Evolutionary conservation across 1,140 invertebrate species (phyloP).

Genomic region (Drosophila azteca): DNA sequence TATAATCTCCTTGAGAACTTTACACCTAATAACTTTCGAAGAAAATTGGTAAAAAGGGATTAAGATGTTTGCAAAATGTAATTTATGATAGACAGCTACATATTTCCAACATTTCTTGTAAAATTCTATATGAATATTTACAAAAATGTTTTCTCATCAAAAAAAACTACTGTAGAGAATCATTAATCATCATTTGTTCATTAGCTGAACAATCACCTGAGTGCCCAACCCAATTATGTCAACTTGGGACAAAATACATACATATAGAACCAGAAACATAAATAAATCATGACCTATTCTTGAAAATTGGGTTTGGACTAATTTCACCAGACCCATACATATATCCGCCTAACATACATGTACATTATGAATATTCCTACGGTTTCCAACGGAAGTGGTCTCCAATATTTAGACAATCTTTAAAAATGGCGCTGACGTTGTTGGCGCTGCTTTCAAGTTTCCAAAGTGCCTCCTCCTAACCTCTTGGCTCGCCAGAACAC

Average conservation of each 20-base stretch:
- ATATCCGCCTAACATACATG: slow-evolving; percentile 24
- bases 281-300: slow-evolving; percentile 81
- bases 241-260: slow-evolving; percentile 39
- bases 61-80: too few relatives aligned
- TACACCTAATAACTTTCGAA: too few relatives aligned
- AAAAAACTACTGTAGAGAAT: neutral
- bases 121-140: too few relatives aligned
- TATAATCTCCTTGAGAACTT: too few relatives aligned
- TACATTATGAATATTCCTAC: slow-evolving; percentile 8
- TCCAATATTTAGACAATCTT: slow-evolving; percentile 65
- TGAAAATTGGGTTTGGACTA: slow-evolving; percentile 22
- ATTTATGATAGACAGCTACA: too few relatives aligned
- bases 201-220: slow-evolving; percentile 65
- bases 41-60: too few relatives aligned
- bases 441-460: slow-evolving; percentile 40
- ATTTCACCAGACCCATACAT: slow-evolving; percentile 45
- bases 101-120: too few relatives aligned
- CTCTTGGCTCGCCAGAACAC: slow-evolving; percentile 3
- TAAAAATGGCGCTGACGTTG: slow-evolving; percentile 82
- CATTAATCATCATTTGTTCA: slow-evolving; percentile 57
- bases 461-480: slow-evolving; percentile 24
- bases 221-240: slow-evolving; percentile 68
- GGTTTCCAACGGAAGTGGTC: slow-evolving; percentile 71
- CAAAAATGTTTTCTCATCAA: too few relatives aligned
- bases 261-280: slow-evolving; percentile 34